Evolutionary conservation across 2,113 vertebrate genomes (phyloP).

Genomic region (Micronycteris hirsuta): DNA sequence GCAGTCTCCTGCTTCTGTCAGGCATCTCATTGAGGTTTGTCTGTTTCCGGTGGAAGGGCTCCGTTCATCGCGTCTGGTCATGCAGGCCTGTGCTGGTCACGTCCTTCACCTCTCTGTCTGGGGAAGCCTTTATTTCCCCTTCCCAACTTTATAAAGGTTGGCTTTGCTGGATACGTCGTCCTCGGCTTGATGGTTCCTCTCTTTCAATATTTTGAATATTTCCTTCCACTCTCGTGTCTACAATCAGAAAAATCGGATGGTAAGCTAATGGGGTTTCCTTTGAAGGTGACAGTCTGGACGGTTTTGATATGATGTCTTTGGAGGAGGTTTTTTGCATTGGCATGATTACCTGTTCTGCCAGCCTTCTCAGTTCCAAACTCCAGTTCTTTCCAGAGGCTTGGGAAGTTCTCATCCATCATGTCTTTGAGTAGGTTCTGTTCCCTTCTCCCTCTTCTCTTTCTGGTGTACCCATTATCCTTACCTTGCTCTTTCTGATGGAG

Average conservation of each 20-base stretch:
- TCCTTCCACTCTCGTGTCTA: neutral
- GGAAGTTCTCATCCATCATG: neutral
- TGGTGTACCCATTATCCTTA: neutral
- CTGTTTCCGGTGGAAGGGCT: neutral
- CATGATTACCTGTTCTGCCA: neutral
- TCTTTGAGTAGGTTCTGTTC: neutral
- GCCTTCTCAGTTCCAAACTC: neutral
- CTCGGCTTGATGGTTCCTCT: neutral
- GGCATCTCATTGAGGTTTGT: neutral
- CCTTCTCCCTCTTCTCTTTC: neutral
- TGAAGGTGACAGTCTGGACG: neutral
- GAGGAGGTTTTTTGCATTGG: neutral
- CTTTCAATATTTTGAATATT: neutral
- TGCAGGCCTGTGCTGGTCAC: neutral
- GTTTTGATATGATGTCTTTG: neutral
- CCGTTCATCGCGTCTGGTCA: neutral
- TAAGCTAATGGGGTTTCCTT: neutral
- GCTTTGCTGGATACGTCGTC: neutral
- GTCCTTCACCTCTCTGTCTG: neutral
- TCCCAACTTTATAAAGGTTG: neutral
- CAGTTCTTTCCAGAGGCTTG: neutral
- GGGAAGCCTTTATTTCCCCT: neutral
- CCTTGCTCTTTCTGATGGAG: neutral
- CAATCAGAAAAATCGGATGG: neutral
- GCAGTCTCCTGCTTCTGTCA: neutral